A percentile compares a stretch with the other conserved stretches of the same genome.
Evolutionary conservation across 2,113 vertebrate genomes (phyloP).

Genomic region (Onychostruthus taczanowskii): DNA sequence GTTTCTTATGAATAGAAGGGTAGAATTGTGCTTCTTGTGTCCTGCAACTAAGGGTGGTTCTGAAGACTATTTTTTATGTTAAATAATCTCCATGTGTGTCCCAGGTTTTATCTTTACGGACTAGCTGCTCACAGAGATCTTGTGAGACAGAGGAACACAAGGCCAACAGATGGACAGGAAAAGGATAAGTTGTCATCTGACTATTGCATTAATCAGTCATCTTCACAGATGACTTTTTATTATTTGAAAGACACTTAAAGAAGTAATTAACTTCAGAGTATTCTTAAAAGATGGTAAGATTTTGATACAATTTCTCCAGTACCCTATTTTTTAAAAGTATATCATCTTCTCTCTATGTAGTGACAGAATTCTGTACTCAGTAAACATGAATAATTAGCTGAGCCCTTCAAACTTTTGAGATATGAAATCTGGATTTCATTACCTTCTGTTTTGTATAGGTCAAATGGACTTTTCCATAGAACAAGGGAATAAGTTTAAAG

Average conservation of each 20-base stretch:
- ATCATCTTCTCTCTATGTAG: neutral
- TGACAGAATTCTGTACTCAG: neutral
- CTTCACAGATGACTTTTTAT: neutral
- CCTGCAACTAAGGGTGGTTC: neutral
- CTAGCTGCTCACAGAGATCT: neutral
- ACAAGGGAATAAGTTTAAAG: conserved; percentile 21
- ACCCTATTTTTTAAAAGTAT: neutral
- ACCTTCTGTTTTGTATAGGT: neutral
- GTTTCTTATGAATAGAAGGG: neutral
- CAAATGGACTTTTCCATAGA: conserved; percentile 11
- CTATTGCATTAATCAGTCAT: neutral
- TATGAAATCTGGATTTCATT: neutral
- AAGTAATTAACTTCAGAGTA: neutral
- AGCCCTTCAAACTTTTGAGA: neutral
- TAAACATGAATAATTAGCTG: neutral
- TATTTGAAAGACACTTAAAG: neutral
- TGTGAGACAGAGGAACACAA: neutral
- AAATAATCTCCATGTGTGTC: neutral
- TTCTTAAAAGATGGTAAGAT: neutral
- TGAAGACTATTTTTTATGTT: neutral
- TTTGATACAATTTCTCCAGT: neutral
- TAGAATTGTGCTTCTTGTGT: neutral
- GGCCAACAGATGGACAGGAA: neutral
- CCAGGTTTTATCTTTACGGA: neutral
- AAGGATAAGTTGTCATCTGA: neutral